Conservation (phyloP, 2,888 invertebrate genomes). For the Metacarcinus magister region DNA sequence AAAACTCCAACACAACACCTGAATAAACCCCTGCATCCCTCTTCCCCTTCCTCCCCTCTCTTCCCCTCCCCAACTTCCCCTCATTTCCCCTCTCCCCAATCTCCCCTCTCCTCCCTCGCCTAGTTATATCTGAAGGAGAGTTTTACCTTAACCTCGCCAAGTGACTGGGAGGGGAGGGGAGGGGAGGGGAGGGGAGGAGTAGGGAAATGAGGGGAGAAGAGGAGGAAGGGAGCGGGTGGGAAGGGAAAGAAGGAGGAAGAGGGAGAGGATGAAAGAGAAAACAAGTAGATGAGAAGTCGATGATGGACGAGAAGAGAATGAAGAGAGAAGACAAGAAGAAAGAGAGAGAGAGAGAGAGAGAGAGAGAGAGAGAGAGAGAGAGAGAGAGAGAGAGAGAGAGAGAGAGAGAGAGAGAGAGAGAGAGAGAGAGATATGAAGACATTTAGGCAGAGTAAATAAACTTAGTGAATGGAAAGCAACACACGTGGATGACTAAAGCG, state of each 20-base stretch:
- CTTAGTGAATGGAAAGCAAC: neutral
- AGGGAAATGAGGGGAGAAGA: neutral
- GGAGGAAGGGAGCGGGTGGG: neutral
- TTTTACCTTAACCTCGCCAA: conserved; percentile 26
- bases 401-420: neutral
- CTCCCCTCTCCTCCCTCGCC: conserved; percentile 21
- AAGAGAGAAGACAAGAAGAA: neutral
- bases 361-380: neutral
- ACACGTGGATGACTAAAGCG: neutral
- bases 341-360: neutral
- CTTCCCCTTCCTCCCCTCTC: neutral
- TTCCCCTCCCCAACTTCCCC: too few relatives aligned
- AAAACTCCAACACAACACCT: conserved; percentile 15
- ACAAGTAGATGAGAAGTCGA: neutral
- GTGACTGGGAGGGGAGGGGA: neutral
- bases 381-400: neutral
- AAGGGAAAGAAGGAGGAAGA: neutral
- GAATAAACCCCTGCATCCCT: neutral
- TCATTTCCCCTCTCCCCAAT: neutral
- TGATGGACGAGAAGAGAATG: neutral
- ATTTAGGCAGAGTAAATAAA: neutral
- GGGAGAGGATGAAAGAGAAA: neutral
- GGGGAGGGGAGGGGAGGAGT: neutral
- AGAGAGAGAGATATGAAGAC: too few relatives aligned
- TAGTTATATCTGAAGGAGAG: conserved; percentile 14